Percentiles rank a stretch among this genome's conserved stretches.
Conservation (phyloP, 2,797 vertebrate species). For the Oreortyx pictus region DNA sequence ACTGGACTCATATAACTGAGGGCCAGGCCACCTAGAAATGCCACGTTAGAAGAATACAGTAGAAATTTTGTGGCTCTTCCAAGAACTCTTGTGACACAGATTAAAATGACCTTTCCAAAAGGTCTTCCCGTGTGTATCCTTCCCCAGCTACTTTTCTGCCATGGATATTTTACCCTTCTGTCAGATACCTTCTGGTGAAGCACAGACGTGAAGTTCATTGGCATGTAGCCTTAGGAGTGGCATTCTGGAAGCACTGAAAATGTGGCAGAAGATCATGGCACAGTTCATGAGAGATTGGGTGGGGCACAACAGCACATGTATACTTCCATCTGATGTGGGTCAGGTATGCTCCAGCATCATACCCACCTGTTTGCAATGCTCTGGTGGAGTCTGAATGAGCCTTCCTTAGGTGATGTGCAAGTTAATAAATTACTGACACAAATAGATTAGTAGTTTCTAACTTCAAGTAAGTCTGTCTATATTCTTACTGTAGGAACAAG, state of each 20-base stretch:
- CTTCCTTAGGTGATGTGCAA: neutral
- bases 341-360: neutral
- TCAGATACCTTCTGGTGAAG: neutral
- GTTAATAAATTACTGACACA: neutral
- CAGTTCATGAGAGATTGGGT: neutral
- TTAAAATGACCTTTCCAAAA: slow-evolving; percentile 5
- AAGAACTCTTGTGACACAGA: neutral
- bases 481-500: neutral
- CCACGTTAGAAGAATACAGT: neutral
- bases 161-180: neutral
- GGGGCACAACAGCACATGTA: neutral
- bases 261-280: neutral
- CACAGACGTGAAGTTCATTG: fast-evolving
- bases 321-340: neutral
- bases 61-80: neutral
- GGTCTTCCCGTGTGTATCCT: neutral
- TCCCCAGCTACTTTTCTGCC: neutral
- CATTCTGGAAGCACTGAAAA: neutral
- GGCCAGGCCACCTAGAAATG: neutral
- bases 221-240: neutral
- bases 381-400: neutral
- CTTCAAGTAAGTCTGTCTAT: neutral
- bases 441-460: neutral
- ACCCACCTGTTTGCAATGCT: neutral
- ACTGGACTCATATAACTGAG: neutral